Evolutionary conservation across 2,888 invertebrate genomes (phyloP).

Genomic region (Meiosimyza platycephala): DNA sequence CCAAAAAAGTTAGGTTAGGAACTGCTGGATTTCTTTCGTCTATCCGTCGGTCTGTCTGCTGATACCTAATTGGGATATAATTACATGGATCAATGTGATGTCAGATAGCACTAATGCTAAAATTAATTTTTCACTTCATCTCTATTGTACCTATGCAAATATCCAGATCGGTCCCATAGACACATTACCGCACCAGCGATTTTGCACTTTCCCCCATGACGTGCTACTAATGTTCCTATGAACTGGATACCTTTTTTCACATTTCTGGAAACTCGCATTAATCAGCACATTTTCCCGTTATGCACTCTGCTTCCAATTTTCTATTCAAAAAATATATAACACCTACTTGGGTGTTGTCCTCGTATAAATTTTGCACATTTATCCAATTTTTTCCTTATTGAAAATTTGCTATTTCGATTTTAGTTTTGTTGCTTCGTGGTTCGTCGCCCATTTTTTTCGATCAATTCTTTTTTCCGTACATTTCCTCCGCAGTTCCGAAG

Average conservation of each 20-base stretch:
- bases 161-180: neutral
- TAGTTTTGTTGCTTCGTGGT: constrained; percentile 34
- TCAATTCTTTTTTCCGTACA: constrained; percentile 50
- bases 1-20: constrained; percentile 42
- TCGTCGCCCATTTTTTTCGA: constrained; percentile 51
- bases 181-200: neutral
- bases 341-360: constrained; percentile 8
- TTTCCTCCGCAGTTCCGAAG: constrained; percentile 63
- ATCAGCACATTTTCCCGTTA: constrained; percentile 26
- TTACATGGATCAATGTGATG: constrained; percentile 13
- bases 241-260: neutral
- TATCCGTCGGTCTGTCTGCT: constrained; percentile 2
- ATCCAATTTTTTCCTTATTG: constrained; percentile 5
- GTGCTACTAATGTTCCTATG: neutral
- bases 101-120: neutral
- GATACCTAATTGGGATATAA: constrained; percentile 30
- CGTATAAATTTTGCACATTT: constrained; percentile 18
- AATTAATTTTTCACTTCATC: too few relatives aligned
- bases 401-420: constrained; percentile 6
- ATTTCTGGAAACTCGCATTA: constrained; percentile 11
- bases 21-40: constrained; percentile 31
- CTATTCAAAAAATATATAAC: constrained; percentile 21
- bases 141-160: too few relatives aligned
- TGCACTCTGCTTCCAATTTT: neutral
- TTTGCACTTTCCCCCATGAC: constrained; percentile 20